phyloP scores from a whole-genome alignment of 2,888 invertebrate species.

The Hypomecis punctinalis region DNA sequence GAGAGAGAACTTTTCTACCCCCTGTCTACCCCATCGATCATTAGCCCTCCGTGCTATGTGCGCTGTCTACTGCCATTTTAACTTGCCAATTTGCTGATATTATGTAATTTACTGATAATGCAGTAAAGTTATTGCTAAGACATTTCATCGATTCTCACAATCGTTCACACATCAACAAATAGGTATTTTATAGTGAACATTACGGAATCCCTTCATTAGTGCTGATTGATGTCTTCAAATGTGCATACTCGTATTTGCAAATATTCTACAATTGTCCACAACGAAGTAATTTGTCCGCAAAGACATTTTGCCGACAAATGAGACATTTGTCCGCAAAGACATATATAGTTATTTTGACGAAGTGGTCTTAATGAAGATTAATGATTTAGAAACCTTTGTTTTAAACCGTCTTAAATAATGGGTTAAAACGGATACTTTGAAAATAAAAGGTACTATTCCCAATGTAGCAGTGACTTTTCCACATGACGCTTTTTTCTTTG shows the following conservation, averaged over 20 bases:
- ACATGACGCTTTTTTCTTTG: too few species aligned
- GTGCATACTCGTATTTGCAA: neutral
- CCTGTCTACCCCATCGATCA: too few species aligned
- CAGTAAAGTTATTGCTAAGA: too few species aligned
- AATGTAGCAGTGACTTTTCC: too few species aligned
- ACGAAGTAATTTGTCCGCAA: neutral
- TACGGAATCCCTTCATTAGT: slow-evolving; percentile 18
- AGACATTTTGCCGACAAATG: neutral
- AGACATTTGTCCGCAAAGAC: neutral
- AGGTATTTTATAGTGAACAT: slow-evolving; percentile 6
- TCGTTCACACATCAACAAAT: slow-evolving; percentile 5
- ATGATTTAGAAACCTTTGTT: neutral
- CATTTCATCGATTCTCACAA: too few species aligned
- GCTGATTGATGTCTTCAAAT: slow-evolving; percentile 15
- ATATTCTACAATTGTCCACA: slow-evolving; percentile 14
- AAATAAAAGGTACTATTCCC: too few species aligned
- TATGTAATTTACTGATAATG: too few species aligned
- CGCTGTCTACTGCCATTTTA: too few species aligned
- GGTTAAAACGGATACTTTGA: neutral
- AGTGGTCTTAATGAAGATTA: neutral
- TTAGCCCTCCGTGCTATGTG: too few species aligned
- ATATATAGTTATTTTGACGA: neutral
- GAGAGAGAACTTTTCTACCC: too few species aligned
- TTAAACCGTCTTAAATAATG: neutral
- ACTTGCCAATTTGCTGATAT: neutral